Base-by-base conservation (phyloP, 2,888 invertebrate genomes). In the Parasteatoda lunata region DNA sequence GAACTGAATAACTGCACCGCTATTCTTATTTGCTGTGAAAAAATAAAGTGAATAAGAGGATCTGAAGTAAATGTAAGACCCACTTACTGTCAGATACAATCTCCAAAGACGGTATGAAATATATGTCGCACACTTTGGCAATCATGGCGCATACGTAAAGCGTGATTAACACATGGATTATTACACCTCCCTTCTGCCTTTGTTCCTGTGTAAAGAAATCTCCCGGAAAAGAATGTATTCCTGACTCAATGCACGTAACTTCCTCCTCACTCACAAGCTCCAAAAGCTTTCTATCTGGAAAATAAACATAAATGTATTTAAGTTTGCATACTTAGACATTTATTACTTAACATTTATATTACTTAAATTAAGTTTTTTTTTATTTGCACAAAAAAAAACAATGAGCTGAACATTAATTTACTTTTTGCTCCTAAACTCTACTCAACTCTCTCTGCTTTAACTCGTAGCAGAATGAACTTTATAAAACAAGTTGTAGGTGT, bases 101-200 rank as follows among this genome's bases (percentile, higher is more conserved):
- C 92, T 96, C 97, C 89, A 98, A 95, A 51, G 97, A 96, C 3
- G 97, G 97, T 75, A 98, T 97, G 92, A 98, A 98, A 93, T 96
- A 98, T 92, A 97, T 96, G 92, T 98, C 97, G 93, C 98, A 96
- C n/a, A 97, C 96, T 90, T 97, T 95, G 6, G 96, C 96, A 87
- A 97, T 93, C 54, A 96, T 93, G 66, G 96, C 93, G 91, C 97
- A 97, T 90, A 96, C 94, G 92, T 97, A 97, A 82, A 95, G 93
- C 79, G 96, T 95, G 89, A 96, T 93, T 90, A 96, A 91, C 0
- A 97, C 93, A 92, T 98, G 97, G 89, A 97, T 91, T 88, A 95
- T 93, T 90, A 97, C 94, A 0, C 95, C 96, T 80, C 97, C 97
- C 5, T 84, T 82, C 15, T 95, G 94, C 89, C 97, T 94, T 92